phyloP scores from a whole-genome alignment of 2,797 vertebrate genomes.

The Halcyon chelicuti region DNA sequence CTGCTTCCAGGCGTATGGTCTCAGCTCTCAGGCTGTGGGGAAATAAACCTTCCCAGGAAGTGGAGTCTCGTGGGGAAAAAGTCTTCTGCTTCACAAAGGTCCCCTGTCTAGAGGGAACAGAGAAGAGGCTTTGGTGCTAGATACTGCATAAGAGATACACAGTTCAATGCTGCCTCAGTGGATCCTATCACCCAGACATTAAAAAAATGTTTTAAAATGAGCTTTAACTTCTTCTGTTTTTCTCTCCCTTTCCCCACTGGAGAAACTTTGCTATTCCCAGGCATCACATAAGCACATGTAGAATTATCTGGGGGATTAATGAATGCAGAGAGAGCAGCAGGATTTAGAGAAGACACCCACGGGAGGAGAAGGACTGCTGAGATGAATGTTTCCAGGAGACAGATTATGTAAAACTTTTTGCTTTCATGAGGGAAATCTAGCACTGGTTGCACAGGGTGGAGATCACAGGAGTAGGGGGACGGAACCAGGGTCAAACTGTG shows the following conservation, averaged over 20 bases:
- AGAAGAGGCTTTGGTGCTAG: neutral
- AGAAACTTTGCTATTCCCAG: slow-evolving; percentile 12
- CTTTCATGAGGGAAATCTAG: neutral
- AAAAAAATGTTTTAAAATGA: neutral
- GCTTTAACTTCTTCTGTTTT: neutral
- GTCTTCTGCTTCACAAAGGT: neutral
- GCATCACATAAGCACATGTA: neutral
- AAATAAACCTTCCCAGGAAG: slow-evolving; percentile 5
- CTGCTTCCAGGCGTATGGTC: neutral
- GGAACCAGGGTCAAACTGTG: neutral
- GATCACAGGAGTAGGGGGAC: neutral
- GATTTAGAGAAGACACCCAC: neutral
- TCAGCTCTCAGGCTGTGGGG: neutral
- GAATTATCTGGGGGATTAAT: slow-evolving; percentile 34
- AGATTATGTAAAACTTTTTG: neutral
- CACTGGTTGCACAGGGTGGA: neutral
- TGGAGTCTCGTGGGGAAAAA: neutral
- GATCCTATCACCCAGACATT: neutral
- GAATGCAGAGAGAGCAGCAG: neutral
- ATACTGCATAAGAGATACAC: neutral
- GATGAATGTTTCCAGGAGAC: neutral
- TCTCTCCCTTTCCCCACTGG: neutral
- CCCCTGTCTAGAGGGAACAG: neutral
- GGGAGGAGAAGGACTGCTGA: neutral
- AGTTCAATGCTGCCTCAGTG: neutral